Percentiles rank a stretch among this genome's conserved stretches.
These are phyloP conservation scores for Pristis pectinata DNA, from an alignment of 2,797 vertebrate genomes.

Conservation along the genomic window DNA sequence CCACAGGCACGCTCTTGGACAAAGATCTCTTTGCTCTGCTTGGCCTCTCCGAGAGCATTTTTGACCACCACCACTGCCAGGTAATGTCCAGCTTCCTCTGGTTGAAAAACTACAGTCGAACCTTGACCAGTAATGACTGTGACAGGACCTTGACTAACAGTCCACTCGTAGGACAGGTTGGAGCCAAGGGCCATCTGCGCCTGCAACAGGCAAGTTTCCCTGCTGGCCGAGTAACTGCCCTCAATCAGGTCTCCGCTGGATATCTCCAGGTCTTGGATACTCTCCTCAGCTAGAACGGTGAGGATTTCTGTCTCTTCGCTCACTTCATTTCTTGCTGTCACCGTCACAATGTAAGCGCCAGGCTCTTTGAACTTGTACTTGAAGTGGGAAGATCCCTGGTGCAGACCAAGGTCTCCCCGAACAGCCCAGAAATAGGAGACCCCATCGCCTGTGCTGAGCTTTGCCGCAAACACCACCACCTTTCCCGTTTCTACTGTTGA, in stretches of 20 bases:
- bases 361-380: constrained; percentile 53
- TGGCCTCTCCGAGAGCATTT: constrained; percentile 55
- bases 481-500: constrained; percentile 50
- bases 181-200: constrained; percentile 57
- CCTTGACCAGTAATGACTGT: constrained; percentile 43
- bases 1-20: constrained; percentile 52
- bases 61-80: constrained; percentile 53
- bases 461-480: constrained; percentile 52
- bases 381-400: constrained; percentile 49
- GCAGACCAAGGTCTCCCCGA: constrained; percentile 43
- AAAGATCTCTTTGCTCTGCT: constrained; percentile 45
- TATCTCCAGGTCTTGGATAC: constrained; percentile 56
- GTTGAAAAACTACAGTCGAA: constrained; percentile 47
- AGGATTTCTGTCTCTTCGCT: constrained; percentile 50
- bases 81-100: constrained; percentile 51
- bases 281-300: constrained; percentile 57
- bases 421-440: constrained; percentile 60
- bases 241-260: constrained; percentile 46
- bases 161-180: constrained; percentile 60
- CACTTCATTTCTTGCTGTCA: constrained; percentile 53
- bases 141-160: constrained; percentile 42
- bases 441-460: constrained; percentile 48
- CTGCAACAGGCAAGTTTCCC: constrained; percentile 48
- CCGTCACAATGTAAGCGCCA: constrained; percentile 55
- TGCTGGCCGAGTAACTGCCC: constrained; percentile 53